Conservation (phyloP, 2,797 vertebrate genomes). For the Petrocephalus schoutedeni region DNA sequence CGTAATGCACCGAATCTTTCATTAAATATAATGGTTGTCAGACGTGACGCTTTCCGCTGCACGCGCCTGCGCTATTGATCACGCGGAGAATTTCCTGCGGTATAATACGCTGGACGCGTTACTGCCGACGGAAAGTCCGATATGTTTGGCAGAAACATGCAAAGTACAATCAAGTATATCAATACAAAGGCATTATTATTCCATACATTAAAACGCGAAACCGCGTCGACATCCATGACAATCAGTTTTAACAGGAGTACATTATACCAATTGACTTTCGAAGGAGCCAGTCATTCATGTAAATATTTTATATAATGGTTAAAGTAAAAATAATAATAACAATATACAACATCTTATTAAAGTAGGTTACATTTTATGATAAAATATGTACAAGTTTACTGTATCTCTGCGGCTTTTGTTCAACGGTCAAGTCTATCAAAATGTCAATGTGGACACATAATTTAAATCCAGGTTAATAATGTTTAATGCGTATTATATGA, state of each 20-base stretch:
- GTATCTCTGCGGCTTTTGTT: not conserved
- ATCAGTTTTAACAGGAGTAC: not conserved
- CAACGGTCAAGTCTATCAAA: not conserved
- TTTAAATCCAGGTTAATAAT: not conserved
- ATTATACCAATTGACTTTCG: not conserved
- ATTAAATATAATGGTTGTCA: not conserved
- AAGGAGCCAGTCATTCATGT: not conserved
- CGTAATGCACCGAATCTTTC: not conserved
- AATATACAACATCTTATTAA: not conserved
- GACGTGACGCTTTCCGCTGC: slow-evolving; percentile 9
- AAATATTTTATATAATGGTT: not conserved
- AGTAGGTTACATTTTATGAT: not conserved
- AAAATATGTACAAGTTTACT: not conserved
- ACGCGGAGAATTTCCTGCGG: not conserved
- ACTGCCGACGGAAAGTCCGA: not conserved
- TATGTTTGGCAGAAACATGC: not conserved
- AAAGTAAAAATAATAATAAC: not conserved
- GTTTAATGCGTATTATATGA: not conserved
- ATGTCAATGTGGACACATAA: not conserved
- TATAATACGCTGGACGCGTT: not conserved
- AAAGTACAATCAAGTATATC: not conserved
- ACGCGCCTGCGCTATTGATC: slow-evolving; percentile 1
- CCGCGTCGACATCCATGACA: not conserved
- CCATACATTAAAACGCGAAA: not conserved
- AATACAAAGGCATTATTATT: not conserved